Base-by-base conservation (phyloP, 2,113 vertebrate genomes). In the Microcebus ravelobensis region DNA sequence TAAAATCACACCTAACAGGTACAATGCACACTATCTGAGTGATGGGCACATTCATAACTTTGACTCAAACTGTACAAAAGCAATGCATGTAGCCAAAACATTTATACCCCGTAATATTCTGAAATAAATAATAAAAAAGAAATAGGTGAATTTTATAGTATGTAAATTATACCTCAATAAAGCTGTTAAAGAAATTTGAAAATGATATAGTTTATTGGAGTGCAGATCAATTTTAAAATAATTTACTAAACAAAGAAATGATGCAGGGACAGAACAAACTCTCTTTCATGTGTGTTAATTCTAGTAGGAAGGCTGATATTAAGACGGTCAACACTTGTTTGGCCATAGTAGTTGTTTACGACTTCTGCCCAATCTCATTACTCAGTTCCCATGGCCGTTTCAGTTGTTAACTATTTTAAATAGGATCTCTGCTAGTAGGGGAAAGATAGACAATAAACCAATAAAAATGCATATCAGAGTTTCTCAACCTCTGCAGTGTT, bases 331-430 rank as follows among this genome's bases (percentile, higher is more conserved):
- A 45, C 13, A 15, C 79, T 79, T 39, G 18, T 27, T 17, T 36
- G 67, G 25, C 25, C 21, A 31, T 21, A 21, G 8, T 52, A 67
- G n/a, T 68, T 71, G 25, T 39, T 79, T 36, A 29, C 6, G 17
- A 61, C 48, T 73, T 59, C 31, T 52, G 11, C 63, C 52, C 11
- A 45, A 0, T 70, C 29, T 67, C 39, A 77, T 12, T 61, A 15
- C 52, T 81, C 13, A 81, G 31, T 81, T 45, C 74, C 57, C 15
- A 65, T 4, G 3, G 15, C 13, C 5, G 27, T 95, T 71, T 23
- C 25, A 73, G 57, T 83, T 90, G 45, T 76, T 82, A 91, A 61
- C 29, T 84, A 59, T 79, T 70, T 77, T 82, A 76, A 96, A 59
- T 81, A 57, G 48, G 31, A 63, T 71, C 45, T 55, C 55, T 70